Conservation (phyloP, 2,113 vertebrate genomes). For the Hippocampus mohnikei region DNA sequence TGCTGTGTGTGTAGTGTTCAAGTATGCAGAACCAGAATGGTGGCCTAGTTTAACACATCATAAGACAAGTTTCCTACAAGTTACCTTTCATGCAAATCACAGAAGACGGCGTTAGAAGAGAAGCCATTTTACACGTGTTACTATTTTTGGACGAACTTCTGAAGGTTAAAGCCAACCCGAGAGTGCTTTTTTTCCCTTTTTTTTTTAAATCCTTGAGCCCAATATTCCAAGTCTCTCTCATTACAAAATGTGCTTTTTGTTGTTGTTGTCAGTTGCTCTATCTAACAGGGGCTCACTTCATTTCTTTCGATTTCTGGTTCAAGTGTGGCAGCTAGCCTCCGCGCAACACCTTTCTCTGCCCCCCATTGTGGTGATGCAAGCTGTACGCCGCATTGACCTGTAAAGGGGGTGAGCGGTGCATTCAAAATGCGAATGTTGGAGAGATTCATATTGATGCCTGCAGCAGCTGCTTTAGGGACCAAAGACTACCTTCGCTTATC, state of each 20-base stretch:
- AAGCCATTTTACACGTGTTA: neutral
- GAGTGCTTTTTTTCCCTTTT: neutral
- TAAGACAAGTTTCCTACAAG: neutral
- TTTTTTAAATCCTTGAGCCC: neutral
- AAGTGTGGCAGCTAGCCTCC: no score
- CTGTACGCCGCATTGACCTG: no score
- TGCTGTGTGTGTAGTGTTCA: neutral
- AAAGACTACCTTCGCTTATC: neutral
- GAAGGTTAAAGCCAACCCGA: neutral
- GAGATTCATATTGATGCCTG: conserved; percentile 9
- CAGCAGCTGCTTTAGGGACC: conserved; percentile 16
- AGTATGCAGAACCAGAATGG: neutral
- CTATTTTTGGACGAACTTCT: neutral
- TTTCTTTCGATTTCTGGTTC: no score
- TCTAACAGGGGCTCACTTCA: no score
- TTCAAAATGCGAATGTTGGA: conserved; percentile 9
- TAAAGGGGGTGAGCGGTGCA: no score
- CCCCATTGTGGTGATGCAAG: no score
- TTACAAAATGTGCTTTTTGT: neutral
- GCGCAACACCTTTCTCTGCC: no score
- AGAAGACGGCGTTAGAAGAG: neutral
- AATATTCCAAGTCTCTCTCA: neutral
- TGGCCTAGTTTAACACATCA: conserved; percentile 9
- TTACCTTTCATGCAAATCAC: conserved; percentile 2
- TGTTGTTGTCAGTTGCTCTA: neutral